Percentiles rank a stretch among this genome's conserved stretches.
These are phyloP conservation scores for Mustelus asterias DNA, from an alignment of 2,113 vertebrate species.

Conservation along the genomic window DNA sequence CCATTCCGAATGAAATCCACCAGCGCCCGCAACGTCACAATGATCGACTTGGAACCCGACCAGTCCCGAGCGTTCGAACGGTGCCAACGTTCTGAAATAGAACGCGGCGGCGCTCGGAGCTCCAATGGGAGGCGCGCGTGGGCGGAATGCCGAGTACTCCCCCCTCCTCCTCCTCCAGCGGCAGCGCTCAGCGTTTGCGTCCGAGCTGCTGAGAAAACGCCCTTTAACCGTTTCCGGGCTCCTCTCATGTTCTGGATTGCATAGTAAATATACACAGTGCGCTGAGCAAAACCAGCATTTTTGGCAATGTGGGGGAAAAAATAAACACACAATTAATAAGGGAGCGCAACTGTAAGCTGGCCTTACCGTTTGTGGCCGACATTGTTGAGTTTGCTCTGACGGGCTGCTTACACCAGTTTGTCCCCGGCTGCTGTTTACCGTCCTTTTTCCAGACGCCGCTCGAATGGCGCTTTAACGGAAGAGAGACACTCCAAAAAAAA, in stretches of 20 bases:
- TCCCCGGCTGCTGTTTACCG: no score
- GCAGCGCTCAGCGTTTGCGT: neutral
- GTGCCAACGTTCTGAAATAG: neutral
- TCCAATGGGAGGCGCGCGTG: neutral
- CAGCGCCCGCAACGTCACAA: neutral
- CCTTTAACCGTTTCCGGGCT: constrained; percentile 21
- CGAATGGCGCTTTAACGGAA: constrained; percentile 30
- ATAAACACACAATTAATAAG: no score
- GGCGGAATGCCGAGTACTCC: neutral
- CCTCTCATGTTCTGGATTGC: neutral
- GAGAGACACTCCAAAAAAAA: constrained; percentile 1
- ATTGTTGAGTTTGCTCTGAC: neutral
- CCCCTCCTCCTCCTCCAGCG: neutral
- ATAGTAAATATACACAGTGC: neutral
- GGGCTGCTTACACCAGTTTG: neutral
- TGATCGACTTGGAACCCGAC: neutral
- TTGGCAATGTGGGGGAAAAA: neutral
- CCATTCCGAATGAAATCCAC: neutral
- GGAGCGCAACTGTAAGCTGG: neutral
- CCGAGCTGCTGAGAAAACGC: neutral
- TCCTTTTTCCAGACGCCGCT: neutral
- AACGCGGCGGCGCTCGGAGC: neutral
- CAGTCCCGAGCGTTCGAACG: neutral
- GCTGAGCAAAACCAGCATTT: neutral
- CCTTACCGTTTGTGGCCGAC: neutral